Conservation (phyloP, 2,888 invertebrate species). For the Cephus nigrinus region DNA sequence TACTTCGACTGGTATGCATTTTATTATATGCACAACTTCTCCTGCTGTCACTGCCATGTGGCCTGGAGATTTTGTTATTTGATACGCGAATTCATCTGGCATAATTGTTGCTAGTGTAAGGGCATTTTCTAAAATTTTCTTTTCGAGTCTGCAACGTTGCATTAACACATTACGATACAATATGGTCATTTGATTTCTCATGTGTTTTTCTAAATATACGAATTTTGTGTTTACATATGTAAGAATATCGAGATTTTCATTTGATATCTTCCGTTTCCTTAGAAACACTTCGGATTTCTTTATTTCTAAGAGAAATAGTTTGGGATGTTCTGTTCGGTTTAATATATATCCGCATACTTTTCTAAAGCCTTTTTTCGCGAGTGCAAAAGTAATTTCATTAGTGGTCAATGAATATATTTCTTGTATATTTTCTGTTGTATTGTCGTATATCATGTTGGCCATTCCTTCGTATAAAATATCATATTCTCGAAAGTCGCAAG, state of each 20-base stretch:
- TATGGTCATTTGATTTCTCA: constrained; percentile 13
- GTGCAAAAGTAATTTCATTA: constrained; percentile 3
- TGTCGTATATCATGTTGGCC: not conserved
- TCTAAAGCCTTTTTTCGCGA: not conserved
- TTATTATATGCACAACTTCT: constrained; percentile 26
- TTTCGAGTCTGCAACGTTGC: constrained; percentile 19
- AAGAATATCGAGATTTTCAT: constrained; percentile 21
- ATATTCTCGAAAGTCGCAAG: constrained; percentile 19
- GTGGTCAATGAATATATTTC: constrained; percentile 5
- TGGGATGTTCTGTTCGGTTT: constrained; percentile 7
- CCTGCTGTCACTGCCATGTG: constrained; percentile 22
- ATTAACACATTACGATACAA: constrained; percentile 20
- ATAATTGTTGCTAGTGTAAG: constrained; percentile 19
- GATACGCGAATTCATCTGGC: constrained; percentile 24
- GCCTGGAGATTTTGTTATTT: constrained; percentile 26
- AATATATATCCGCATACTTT: constrained; percentile 4
- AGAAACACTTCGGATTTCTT: not conserved
- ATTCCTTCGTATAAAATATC: constrained; percentile 21
- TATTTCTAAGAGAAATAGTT: constrained; percentile 7
- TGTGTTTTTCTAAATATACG: constrained; percentile 21
- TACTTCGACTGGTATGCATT: constrained; percentile 24
- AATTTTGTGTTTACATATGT: constrained; percentile 26
- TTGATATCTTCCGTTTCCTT: not conserved
- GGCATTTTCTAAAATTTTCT: constrained; percentile 22
- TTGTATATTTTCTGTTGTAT: not conserved